Evolutionary conservation across 1,140 invertebrate species (phyloP), one percentile per base, ranked within the genome.

Genomic region (Arctopsyche grandis): DNA sequence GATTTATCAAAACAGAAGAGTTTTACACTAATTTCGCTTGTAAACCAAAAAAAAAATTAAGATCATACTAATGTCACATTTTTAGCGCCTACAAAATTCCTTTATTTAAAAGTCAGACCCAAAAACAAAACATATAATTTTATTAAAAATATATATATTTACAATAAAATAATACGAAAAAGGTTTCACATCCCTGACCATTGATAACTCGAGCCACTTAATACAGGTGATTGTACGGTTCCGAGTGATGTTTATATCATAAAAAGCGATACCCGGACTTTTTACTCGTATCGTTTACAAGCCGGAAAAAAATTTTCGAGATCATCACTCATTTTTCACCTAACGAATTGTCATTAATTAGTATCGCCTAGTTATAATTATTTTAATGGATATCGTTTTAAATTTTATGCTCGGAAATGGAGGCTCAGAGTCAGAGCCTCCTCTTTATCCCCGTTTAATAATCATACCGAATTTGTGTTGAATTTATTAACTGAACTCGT

Each of bases 401-500:
- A 3, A 60, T 21, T 60, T 1, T 60, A 60, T 12, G 21, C 21
- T 16, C 19, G 58, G n/a, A n/a, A n/a, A n/a, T n/a, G n/a, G n/a
- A n/a, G n/a, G n/a, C n/a, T n/a, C 58, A 3, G 16, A 5, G 1
- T 52, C 16, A 60, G 9, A 22, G 3, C 16, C 58, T 3, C 58
- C 3, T 21, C n/a, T 21, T 60, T 60, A 4, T 16, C 21, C 58
- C 14, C 48, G 48, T 52, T 52, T 52, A 52, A 52, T 52, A 38
- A 38, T 38, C 56, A 60, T 60, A 60, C 16, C 16, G 56, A 21
- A 1, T 46, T 52, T 22, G 77, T 44, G 74, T 79, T 74, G 78
- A 73, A 74, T 79, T 79, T 79, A 71, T 73, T 79, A 79, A 79
- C 78, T 73, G 29, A 58, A 16, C 14, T 26, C 14, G 9, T 26